Base-by-base conservation (phyloP, 1,140 invertebrate species). In the Andricus grossulariae region DNA sequence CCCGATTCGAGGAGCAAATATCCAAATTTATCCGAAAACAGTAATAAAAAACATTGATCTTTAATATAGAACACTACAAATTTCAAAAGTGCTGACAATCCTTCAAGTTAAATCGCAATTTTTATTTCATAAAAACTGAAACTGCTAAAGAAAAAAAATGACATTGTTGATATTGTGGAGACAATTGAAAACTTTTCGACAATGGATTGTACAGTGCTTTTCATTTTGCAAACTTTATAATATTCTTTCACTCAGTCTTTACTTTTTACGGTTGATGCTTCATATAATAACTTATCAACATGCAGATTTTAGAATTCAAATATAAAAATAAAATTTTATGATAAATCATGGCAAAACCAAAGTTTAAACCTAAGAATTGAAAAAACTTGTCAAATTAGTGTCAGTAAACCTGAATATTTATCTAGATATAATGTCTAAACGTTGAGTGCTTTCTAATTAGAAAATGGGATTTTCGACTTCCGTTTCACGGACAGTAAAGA, bases 401-500 rank as follows among this genome's bases (percentile, higher is more conserved):
- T 45, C 10, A 45, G 39, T 45, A 66, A 39, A n/a, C 5, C 25
- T 66, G 60, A 66, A 32, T 66, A 32, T 39, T 32, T 39, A 16
- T 66, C 39, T 25, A 66, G 32, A 66, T 66, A 66, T 66, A 66
- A 39, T 66, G 25, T 45, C 60, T 66, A 66, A 45, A 45, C 60
- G 55, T 66, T 66, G 60, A 39, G 25, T 66, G 25, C 60, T 66
- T 66, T 66, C 25, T 66, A 66, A 66, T 66, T 39, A 66, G 60
- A 66, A 66, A 45, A 66, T 66, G 25, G 32, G 60, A 66, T 21
- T 45, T 54, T 66, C 32, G 21, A 66, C n/a, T 66, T 66, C 21
- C 60, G 25, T 66, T 66, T 13, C 60, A 45, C 13, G 60, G 60
- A 66, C 32, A 39, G 32, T 66, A n/a, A 66, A 66, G 60, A 66